Evolutionary conservation across 1,140 invertebrate genomes (phyloP).

Genomic region (Octopus bimaculoides): DNA sequence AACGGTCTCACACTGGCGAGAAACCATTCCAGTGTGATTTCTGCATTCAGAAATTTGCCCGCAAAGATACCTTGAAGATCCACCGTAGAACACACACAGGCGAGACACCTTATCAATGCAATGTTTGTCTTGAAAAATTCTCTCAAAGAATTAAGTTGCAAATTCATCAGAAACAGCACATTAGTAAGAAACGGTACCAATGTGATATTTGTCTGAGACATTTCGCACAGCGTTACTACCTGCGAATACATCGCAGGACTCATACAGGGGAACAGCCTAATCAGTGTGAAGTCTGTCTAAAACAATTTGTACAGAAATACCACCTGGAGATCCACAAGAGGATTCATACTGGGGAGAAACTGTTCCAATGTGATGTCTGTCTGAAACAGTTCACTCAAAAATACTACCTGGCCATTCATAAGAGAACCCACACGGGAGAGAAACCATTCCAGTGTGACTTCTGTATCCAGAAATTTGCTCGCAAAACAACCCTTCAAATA

Average conservation of each 20-base stretch:
- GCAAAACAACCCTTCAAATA: conserved; percentile 45
- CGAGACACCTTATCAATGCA: conserved; percentile 74
- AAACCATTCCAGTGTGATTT: conserved; percentile 27
- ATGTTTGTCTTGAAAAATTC: conserved; percentile 76
- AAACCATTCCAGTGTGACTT: conserved; percentile 9
- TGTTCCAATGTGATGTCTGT: conserved; percentile 64
- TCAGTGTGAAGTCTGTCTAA: conserved; percentile 27
- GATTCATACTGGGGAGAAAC: conserved; percentile 24
- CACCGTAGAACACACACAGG: conserved; percentile 22
- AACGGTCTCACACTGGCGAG: conserved; percentile 71
- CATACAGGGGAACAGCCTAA: conserved; percentile 72
- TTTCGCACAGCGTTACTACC: conserved; percentile 85
- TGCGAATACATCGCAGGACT: conserved; percentile 82
- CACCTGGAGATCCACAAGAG: conserved; percentile 9
- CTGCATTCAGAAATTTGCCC: conserved; percentile 21
- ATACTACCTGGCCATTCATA: neutral
- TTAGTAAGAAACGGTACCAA: conserved; percentile 74
- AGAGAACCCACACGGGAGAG: conserved; percentile 6
- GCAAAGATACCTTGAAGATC: conserved; percentile 18
- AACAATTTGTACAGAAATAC: neutral
- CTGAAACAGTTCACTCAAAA: conserved; percentile 69
- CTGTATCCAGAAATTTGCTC: conserved; percentile 18
- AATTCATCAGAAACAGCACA: conserved; percentile 89
- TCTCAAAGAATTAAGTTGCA: conserved; percentile 88
- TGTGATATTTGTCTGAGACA: conserved; percentile 71